Percentiles rank a stretch among this genome's conserved stretches.
phyloP scores from a whole-genome alignment of 2,797 vertebrate genomes.

The Etheostoma perlongum region DNA sequence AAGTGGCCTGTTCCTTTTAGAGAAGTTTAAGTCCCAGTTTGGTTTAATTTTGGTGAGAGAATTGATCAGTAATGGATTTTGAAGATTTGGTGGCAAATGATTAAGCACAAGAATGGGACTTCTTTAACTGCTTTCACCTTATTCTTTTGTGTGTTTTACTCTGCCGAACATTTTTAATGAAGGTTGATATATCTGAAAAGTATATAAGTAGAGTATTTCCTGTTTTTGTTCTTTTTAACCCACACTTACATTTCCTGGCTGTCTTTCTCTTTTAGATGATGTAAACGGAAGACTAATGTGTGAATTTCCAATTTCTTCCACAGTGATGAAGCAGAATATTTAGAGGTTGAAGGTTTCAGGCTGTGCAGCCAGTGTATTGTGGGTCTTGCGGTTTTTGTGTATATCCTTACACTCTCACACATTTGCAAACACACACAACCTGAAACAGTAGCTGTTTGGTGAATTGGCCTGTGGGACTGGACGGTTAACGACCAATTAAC shows the following conservation, averaged over 20 bases:
- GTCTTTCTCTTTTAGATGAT: not conserved
- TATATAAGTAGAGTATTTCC: not conserved
- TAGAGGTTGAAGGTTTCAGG: constrained; percentile 4
- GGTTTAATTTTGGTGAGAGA: not conserved
- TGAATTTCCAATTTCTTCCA: not conserved
- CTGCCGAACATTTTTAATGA: too few species aligned
- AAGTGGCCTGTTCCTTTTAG: not conserved
- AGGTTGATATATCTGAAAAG: not conserved
- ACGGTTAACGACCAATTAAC: constrained; percentile 73
- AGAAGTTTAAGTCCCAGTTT: not conserved
- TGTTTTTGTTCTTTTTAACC: not conserved
- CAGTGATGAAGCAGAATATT: not conserved
- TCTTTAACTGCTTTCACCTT: not conserved
- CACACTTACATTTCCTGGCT: not conserved
- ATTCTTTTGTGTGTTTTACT: constrained; percentile 5
- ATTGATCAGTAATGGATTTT: not conserved
- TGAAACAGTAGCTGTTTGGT: constrained; percentile 65
- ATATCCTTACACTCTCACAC: constrained; percentile 11
- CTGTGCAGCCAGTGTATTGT: constrained; percentile 26
- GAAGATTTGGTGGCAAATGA: not conserved
- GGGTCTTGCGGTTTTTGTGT: constrained; percentile 48
- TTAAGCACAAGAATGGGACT: not conserved
- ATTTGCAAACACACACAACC: constrained; percentile 37
- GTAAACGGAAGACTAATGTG: not conserved
- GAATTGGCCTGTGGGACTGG: constrained; percentile 71